Base-by-base conservation (phyloP, 2,888 invertebrate genomes). In the Phyllotreta striolata region DNA sequence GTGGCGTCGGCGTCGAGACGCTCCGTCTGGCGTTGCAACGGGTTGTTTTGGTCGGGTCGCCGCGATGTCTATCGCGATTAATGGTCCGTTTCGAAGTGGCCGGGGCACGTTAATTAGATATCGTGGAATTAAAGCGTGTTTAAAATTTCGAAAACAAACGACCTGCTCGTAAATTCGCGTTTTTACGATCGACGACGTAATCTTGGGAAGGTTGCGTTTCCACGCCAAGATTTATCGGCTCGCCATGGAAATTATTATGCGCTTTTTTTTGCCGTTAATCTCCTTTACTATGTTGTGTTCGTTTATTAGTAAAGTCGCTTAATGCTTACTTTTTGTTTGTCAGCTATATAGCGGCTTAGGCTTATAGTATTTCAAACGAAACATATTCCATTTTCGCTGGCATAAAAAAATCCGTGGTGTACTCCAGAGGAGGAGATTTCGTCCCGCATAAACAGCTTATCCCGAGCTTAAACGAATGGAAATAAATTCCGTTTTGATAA, bases 401-500 rank as follows among this genome's bases (percentile, higher is more conserved):
- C 24, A 4, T 24, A 24, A 24, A 24, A 24, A 24, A 24, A 3
- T 24, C 2, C 24, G 24, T 24, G 24, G 24, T n/a, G n/a, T 24
- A 24, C 24, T 24, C 24, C 24, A 24, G 24, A 24, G 24, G 2
- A 1, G 24, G 24, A 24, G 24, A 24, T 24, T 24, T 4, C 2
- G 24, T 24, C 24, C 24, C 24, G 24, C 24, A 24, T 24, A 24
- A 24, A 24, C 24, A 24, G 24, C 10, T 47, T 12, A 49, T 49
- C 47, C 47, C 4, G 49, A 38, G 51, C 37, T 59, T 51, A 59
- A 51, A 49, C 40, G 35, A 59, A 43, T 52, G 43, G 51, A 59
- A 59, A 52, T 59, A 51, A 59, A 59, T 59, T 59, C 52, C 14
- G 59, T 59, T 59, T 59, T 52, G 51, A 59, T 59, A 59, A 58